Evolutionary conservation across 2,797 vertebrate species (phyloP).

Genomic region (Halcyon smyrnensis): DNA sequence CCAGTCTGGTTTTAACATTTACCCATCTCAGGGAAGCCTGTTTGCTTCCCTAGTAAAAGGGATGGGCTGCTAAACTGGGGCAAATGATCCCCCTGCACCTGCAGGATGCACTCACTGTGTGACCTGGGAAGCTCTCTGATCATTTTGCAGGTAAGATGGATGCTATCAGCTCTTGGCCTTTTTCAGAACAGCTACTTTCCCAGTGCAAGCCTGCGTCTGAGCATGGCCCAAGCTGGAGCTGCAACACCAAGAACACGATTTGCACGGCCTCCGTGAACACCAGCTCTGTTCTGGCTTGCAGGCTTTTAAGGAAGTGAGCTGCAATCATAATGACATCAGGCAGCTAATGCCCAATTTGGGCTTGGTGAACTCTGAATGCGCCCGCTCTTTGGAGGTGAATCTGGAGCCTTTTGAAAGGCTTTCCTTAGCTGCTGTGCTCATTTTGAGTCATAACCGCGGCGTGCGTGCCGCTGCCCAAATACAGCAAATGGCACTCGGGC

Average conservation of each 20-base stretch:
- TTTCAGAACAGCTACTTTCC: not conserved
- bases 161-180: not conserved
- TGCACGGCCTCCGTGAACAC: not conserved
- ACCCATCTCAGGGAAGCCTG: rapidly evolving
- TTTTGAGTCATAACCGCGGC: not conserved
- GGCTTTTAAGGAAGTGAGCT: not conserved
- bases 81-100: not conserved
- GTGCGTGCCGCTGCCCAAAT: rapidly evolving
- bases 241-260: not conserved
- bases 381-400: not conserved
- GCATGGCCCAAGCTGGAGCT: rapidly evolving
- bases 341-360: not conserved
- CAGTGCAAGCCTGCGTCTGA: not conserved
- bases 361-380: not conserved
- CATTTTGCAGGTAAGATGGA: not conserved
- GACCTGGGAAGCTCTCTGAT: not conserved
- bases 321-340: not conserved
- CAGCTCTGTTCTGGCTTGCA: constrained; percentile 47
- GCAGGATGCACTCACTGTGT: not conserved
- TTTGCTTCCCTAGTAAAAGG: not conserved
- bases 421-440: not conserved
- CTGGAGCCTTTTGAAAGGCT: constrained; percentile 10
- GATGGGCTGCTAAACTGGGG: not conserved
- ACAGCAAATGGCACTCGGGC: not conserved
- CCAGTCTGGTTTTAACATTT: not conserved